These are phyloP conservation scores for Fistularia commersonii DNA, from an alignment of 2,797 vertebrate species.

Conservation along the genomic window DNA sequence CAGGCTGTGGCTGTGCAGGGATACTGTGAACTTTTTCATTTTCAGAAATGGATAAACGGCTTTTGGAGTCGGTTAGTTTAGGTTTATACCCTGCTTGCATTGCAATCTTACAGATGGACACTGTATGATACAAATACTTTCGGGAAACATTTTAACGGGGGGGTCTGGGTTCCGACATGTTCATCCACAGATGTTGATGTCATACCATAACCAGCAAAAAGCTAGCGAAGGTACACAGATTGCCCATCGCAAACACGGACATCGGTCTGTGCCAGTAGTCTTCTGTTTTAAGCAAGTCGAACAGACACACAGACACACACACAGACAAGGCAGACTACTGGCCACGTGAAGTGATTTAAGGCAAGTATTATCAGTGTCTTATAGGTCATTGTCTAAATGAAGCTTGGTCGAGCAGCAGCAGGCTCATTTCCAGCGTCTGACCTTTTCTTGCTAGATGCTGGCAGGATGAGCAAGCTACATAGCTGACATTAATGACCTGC, in stretches of 20 bases:
- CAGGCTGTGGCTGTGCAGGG: too few species aligned
- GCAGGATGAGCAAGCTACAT: slow-evolving; percentile 68
- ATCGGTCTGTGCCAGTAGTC: slow-evolving; percentile 31
- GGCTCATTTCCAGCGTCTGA: slow-evolving; percentile 73
- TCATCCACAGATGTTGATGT: slow-evolving; percentile 7
- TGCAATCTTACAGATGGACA: too few species aligned
- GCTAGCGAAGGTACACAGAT: slow-evolving; percentile 15
- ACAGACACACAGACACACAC: slow-evolving; percentile 18
- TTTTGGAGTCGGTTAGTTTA: too few species aligned
- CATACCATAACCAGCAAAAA: slow-evolving; percentile 16
- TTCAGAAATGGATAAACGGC: too few species aligned
- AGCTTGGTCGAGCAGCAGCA: slow-evolving; percentile 58
- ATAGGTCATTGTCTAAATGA: slow-evolving; percentile 75
- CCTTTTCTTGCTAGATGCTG: slow-evolving; percentile 70
- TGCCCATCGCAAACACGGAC: slow-evolving; percentile 12
- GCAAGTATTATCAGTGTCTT: slow-evolving; percentile 69
- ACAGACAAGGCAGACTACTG: slow-evolving; percentile 47
- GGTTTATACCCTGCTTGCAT: too few species aligned
- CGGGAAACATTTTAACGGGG: too few species aligned
- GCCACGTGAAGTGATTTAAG: slow-evolving; percentile 67
- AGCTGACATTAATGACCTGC: slow-evolving; percentile 70
- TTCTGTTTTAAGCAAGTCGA: slow-evolving; percentile 31
- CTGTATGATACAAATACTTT: too few species aligned
- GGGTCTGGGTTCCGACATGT: too few species aligned
- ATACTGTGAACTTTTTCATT: too few species aligned